Percentiles rank a stretch among this genome's conserved stretches.
These are phyloP conservation scores for Strigamia maritima DNA, from an alignment of 2,888 invertebrate species.

Conservation along the genomic window DNA sequence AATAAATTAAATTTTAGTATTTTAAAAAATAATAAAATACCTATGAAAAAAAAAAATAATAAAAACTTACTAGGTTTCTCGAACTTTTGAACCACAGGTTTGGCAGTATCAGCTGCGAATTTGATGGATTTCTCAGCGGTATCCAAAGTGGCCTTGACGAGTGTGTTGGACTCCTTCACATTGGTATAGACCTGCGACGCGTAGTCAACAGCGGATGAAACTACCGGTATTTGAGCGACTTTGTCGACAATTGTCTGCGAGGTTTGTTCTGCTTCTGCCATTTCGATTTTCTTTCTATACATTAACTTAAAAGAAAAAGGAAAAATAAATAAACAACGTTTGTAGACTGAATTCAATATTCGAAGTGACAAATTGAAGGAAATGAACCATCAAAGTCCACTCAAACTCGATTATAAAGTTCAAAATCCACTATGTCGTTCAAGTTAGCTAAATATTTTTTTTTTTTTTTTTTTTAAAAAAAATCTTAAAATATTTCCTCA, in stretches of 20 bases:
- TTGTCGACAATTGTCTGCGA: constrained; percentile 58
- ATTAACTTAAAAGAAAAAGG: not conserved
- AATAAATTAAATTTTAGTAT: not conserved
- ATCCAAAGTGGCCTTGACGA: constrained; percentile 50
- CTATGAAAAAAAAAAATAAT: not conserved
- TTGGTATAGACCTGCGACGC: constrained; percentile 70
- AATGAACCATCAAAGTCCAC: no score
- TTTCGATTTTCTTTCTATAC: constrained; percentile 36
- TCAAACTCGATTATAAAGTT: no score
- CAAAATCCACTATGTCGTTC: no score
- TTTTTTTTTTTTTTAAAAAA: no score
- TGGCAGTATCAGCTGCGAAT: constrained; percentile 68
- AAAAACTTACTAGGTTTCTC: constrained; percentile 61
- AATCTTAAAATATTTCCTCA: no score
- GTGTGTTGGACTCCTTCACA: constrained; percentile 62
- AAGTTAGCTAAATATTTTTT: no score
- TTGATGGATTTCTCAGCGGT: constrained; percentile 62
- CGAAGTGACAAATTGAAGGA: no score
- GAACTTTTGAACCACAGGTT: constrained; percentile 69
- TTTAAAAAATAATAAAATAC: not conserved
- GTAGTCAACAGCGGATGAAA: constrained; percentile 72
- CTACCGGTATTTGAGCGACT: constrained; percentile 74
- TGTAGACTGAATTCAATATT: no score
- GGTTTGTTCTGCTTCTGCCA: constrained; percentile 12
- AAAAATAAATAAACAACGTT: not conserved